Percentiles rank a stretch among this genome's conserved stretches.
These are phyloP conservation scores for Rhineura floridana DNA, from an alignment of 2,113 vertebrate genomes.

Conservation along the genomic window DNA sequence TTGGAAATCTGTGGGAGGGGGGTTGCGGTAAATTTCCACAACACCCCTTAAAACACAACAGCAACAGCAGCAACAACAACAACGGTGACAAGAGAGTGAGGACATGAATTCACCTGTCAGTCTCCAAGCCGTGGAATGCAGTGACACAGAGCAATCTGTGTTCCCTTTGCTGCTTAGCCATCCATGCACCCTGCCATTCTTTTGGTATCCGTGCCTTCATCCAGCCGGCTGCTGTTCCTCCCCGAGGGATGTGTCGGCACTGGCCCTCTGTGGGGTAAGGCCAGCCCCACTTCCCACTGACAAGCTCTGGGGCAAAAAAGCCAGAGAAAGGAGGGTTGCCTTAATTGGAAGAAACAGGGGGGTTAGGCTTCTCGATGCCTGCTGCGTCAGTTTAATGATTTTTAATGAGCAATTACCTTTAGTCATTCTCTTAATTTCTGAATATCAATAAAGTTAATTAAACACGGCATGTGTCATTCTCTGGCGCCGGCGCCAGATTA, in stretches of 20 bases:
- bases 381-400: slow-evolving; percentile 80
- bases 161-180: too few species aligned
- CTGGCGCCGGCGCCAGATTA: slow-evolving; percentile 8
- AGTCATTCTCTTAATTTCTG: slow-evolving; percentile 86
- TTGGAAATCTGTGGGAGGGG: too few species aligned
- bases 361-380: slow-evolving; percentile 52
- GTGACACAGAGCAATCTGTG: not conserved
- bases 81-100: not conserved
- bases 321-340: not conserved
- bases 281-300: not conserved
- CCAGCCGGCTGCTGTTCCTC: not conserved
- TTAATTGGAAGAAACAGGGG: not conserved
- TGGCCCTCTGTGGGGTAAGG: accelerated
- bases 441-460: slow-evolving; percentile 91
- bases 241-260: not conserved
- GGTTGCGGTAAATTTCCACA: too few species aligned
- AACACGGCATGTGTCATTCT: slow-evolving; percentile 77
- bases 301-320: not conserved
- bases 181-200: too few species aligned
- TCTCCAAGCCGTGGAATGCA: not conserved
- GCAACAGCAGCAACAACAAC: too few species aligned
- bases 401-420: slow-evolving; percentile 86
- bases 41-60: too few species aligned
- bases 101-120: not conserved
- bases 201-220: not conserved